These are phyloP conservation scores for Sardinella longiceps DNA, from an alignment of 2,797 vertebrate genomes.

Conservation along the genomic window DNA sequence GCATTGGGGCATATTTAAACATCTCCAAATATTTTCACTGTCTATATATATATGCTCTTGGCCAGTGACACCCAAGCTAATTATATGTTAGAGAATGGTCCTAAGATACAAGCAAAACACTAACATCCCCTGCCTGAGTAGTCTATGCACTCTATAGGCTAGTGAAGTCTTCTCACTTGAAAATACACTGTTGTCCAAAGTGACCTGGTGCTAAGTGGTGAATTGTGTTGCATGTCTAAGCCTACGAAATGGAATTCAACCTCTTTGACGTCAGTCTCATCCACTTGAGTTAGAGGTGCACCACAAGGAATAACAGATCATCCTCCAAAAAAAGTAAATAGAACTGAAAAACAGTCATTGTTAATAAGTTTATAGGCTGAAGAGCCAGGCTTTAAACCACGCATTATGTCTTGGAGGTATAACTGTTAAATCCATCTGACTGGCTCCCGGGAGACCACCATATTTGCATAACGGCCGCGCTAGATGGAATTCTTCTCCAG, in stretches of 20 bases:
- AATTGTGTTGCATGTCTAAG: not conserved
- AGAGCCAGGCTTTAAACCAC: not conserved
- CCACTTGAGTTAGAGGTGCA: not conserved
- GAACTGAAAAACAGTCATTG: not conserved
- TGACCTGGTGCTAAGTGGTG: not conserved
- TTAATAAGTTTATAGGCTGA: not conserved
- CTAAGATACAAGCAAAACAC: slow-evolving; percentile 32
- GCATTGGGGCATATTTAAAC: slow-evolving; percentile 57
- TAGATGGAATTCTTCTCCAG: not conserved
- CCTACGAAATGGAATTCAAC: not conserved
- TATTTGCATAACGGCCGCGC: slow-evolving; percentile 12
- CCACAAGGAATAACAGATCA: slow-evolving; percentile 16
- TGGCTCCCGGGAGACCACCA: not conserved
- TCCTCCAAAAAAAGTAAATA: not conserved
- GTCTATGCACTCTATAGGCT: not conserved
- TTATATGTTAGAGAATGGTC: slow-evolving; percentile 65
- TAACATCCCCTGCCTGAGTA: not conserved
- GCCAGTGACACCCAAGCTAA: slow-evolving; percentile 72
- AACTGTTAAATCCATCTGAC: not conserved
- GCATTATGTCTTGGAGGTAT: not conserved
- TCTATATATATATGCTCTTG: slow-evolving; percentile 71
- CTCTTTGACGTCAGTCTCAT: not conserved
- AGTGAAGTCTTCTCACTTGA: not conserved
- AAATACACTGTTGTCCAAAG: not conserved
- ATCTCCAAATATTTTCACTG: slow-evolving; percentile 64